These are phyloP conservation scores for Denticeps clupeoides DNA, from an alignment of 2,797 vertebrate genomes.

Conservation along the genomic window DNA sequence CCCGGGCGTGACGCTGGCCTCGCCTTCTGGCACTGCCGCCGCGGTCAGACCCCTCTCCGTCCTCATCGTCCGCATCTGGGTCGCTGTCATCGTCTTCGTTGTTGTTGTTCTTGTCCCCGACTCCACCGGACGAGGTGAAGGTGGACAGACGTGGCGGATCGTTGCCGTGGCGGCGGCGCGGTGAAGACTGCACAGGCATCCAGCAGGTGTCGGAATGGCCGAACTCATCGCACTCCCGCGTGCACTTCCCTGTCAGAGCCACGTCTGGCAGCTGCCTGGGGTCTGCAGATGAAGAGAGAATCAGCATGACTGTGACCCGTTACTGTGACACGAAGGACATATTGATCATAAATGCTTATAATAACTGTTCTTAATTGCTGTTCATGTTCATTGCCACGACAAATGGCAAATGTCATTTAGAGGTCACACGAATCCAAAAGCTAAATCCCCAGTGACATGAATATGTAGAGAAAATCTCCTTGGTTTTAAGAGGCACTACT, in stretches of 20 bases:
- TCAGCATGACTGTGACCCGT: background rate
- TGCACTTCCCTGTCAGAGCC: conserved; percentile 89
- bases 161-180: conserved; percentile 66
- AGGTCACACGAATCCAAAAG: too few relatives aligned
- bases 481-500: too few relatives aligned
- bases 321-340: too few relatives aligned
- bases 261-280: conserved; percentile 93
- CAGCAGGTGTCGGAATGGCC: conserved; percentile 96
- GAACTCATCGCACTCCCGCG: conserved; percentile 86
- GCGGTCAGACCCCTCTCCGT: conserved; percentile 33
- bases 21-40: conserved; percentile 27
- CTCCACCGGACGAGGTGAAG: conserved; percentile 80
- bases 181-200: conserved; percentile 87
- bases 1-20: conserved; percentile 47
- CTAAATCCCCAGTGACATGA: too few relatives aligned
- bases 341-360: too few relatives aligned
- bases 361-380: too few relatives aligned
- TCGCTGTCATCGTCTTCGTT: conserved; percentile 55
- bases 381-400: too few relatives aligned
- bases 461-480: too few relatives aligned
- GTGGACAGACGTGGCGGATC: conserved; percentile 89
- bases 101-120: conserved; percentile 72
- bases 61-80: conserved; percentile 56
- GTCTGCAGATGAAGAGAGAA: conserved; percentile 52
- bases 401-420: too few relatives aligned